Evolutionary conservation across 2,888 invertebrate species (phyloP).

Genomic region (Meganola albula): DNA sequence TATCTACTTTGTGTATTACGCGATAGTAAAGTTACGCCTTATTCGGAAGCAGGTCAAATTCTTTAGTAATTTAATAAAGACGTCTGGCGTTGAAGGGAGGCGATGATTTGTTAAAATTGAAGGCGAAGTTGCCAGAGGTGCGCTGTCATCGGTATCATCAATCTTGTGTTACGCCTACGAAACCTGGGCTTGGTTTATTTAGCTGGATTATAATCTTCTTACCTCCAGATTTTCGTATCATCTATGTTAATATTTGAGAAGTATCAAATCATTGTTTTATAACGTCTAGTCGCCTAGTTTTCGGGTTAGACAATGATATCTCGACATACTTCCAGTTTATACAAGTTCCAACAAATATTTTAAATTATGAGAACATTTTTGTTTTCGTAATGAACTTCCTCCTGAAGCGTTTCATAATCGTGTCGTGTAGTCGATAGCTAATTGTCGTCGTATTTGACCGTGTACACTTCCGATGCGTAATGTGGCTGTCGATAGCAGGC

Average conservation of each 20-base stretch:
- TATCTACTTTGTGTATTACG: conserved; percentile 8
- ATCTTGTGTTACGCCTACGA: conserved; percentile 9
- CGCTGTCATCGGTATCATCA: conserved; percentile 9
- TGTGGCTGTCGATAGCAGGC: conserved; percentile 10
- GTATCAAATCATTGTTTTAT: too few species aligned
- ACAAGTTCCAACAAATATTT: too few species aligned
- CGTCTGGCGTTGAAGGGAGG: background rate
- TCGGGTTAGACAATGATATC: too few species aligned
- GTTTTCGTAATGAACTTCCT: too few species aligned
- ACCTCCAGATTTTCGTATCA: too few species aligned
- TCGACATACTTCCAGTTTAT: too few species aligned
- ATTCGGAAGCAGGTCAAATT: conserved; percentile 5
- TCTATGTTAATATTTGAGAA: too few species aligned
- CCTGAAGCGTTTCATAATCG: background rate
- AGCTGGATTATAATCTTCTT: too few species aligned
- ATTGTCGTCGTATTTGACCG: conserved; percentile 8
- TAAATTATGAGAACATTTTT: too few species aligned
- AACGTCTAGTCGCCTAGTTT: too few species aligned
- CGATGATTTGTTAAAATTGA: background rate
- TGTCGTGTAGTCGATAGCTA: background rate
- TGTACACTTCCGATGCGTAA: conserved; percentile 18
- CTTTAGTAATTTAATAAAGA: conserved; percentile 3
- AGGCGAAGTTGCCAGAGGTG: conserved; percentile 3
- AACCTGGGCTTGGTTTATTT: too few species aligned
- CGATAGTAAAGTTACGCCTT: conserved; percentile 12